Percentiles rank a stretch among this genome's conserved stretches.
These are phyloP conservation scores for Geophilus truncorum DNA, from an alignment of 2,888 invertebrate genomes.

Conservation along the genomic window DNA sequence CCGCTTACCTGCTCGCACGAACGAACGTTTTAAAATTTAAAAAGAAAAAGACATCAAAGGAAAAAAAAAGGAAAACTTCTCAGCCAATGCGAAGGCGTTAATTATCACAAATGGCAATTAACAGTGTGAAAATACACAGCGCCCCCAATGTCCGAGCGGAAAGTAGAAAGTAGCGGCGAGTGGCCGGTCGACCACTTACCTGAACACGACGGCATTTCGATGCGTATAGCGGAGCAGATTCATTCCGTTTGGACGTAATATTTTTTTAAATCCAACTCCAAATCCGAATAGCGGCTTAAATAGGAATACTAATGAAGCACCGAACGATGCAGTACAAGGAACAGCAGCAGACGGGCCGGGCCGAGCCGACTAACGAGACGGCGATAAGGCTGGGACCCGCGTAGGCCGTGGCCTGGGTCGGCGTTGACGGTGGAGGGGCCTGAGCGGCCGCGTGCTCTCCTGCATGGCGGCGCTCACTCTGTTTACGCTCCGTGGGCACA, in stretches of 20 bases:
- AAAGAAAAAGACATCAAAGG: background rate
- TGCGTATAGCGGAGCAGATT: background rate
- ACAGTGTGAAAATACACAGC: background rate
- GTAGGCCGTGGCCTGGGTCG: constrained; percentile 12
- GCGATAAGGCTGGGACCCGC: constrained; percentile 8
- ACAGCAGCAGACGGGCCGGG: background rate
- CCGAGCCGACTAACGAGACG: background rate
- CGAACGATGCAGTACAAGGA: background rate
- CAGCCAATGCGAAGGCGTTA: background rate
- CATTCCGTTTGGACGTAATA: background rate
- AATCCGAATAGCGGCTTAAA: background rate
- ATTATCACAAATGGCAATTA: background rate
- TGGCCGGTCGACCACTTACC: constrained; percentile 2
- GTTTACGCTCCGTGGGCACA: constrained; percentile 31
- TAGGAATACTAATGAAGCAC: background rate
- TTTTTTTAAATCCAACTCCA: background rate
- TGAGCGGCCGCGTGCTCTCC: constrained; percentile 11
- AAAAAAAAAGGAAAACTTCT: background rate
- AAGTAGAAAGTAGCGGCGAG: background rate
- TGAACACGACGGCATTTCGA: constrained; percentile 6
- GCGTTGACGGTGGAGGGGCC: background rate
- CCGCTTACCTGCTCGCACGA: background rate
- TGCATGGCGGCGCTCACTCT: constrained; percentile 30
- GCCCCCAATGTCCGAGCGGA: background rate
- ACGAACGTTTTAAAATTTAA: no score